Percentiles rank a stretch among this genome's conserved stretches.
phyloP scores from a whole-genome alignment of 1,140 invertebrate genomes.

The Ridgeia piscesae region DNA sequence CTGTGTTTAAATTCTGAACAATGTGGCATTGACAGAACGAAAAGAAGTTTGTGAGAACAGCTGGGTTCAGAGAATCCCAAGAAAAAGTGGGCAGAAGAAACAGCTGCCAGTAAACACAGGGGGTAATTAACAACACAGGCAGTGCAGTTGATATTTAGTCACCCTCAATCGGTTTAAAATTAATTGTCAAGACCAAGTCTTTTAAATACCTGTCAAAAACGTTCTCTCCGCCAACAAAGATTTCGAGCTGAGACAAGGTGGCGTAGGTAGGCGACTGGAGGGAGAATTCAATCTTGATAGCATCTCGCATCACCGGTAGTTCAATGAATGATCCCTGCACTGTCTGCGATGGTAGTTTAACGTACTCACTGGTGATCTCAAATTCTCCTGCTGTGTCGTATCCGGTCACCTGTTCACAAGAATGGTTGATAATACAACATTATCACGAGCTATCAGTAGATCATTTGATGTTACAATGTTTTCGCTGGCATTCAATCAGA shows the following conservation, averaged over 20 bases:
- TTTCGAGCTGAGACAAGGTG: conserved; percentile 41
- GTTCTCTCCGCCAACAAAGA: conserved; percentile 39
- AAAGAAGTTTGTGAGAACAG: no score
- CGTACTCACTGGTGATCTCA: conserved; percentile 38
- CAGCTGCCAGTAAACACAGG: neutral
- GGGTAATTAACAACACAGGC: neutral
- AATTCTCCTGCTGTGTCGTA: conserved; percentile 30
- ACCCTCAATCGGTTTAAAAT: neutral
- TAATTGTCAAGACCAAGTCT: neutral
- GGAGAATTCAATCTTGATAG: conserved; percentile 33
- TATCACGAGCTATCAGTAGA: neutral
- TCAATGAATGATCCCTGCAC: conserved; percentile 40
- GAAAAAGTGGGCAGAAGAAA: neutral
- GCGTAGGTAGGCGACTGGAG: conserved; percentile 22
- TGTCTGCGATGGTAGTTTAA: conserved; percentile 30
- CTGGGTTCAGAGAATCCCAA: neutral
- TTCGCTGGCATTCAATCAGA: neutral
- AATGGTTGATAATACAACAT: neutral
- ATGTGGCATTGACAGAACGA: no score
- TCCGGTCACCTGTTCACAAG: conserved; percentile 34
- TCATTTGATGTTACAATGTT: neutral
- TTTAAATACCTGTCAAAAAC: conserved; percentile 34
- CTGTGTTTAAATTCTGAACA: no score
- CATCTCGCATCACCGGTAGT: conserved; percentile 34
- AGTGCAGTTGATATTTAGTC: neutral